Evolutionary conservation across 2,888 invertebrate species (phyloP), one percentile per base, ranked within the genome.

Genomic region (Anthoptus insignis): DNA sequence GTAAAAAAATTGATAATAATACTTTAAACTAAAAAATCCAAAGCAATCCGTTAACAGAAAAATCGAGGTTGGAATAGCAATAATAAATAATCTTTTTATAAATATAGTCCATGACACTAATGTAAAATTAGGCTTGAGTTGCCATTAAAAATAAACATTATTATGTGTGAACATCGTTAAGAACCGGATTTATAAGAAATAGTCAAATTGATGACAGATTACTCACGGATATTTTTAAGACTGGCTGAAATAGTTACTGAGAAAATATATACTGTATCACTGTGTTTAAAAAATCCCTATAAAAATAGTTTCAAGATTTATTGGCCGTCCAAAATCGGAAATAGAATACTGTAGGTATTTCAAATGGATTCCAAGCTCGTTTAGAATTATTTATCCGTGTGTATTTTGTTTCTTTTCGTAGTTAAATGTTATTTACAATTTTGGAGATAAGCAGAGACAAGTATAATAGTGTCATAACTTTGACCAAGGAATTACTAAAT

Each of bases 91-190:
- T 34, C 47, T 34, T 61, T 2, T 16, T 9, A 29, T 29, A 57
- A 52, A 32, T 29, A 49, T 22, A 19, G 27, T 37, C 21, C 32
- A 29, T 42, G 47, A 58, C 42, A 42, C 32, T n/a, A 80, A 81
- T 76, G 82, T 83, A 82, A 81, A 83, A 82, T 77, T 79, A 79
- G 78, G 67, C 69, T 74, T 78, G 77, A 82, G 83, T 27, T 57
- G 81, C 84, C 73, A 75, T 75, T 82, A 86, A 83, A 84, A 82
- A 83, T 82, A 83, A 81, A 84, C 84, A 88, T 88, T 88, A 89
- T 88, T 79, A 81, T 78, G 81, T 82, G 84, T 73, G 75, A 82
- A 84, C 81, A 80, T 83, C 87, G 86, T 89, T 89, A 89, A 85
- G 77, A 78, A 68, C 68, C 76, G 80, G 80, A 89, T 89, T 89